Evolutionary conservation across 1,140 invertebrate species (phyloP).

Genomic region (Drosophila tropicalis): DNA sequence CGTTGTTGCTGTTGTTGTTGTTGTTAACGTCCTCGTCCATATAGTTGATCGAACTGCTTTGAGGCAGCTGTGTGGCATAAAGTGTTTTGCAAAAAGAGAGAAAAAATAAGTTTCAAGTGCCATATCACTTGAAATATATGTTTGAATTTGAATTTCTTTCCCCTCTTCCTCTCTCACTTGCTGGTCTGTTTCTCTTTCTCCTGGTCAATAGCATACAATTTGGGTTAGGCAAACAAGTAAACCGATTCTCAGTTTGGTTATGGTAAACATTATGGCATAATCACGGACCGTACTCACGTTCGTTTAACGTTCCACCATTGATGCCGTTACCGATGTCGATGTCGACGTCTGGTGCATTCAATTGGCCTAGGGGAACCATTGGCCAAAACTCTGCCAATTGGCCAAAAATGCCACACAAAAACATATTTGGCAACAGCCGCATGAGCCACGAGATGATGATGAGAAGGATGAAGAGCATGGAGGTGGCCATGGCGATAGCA

Average conservation of each 20-base stretch:
- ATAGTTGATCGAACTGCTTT: slow-evolving; percentile 66
- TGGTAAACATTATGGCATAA: slow-evolving; percentile 76
- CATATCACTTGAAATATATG: slow-evolving; percentile 59
- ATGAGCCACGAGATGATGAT: slow-evolving; percentile 19
- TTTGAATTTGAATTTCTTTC: slow-evolving; percentile 45
- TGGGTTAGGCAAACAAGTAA: slow-evolving; percentile 74
- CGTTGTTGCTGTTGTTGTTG: too few species aligned
- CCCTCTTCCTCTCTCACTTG: neutral
- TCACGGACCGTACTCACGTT: slow-evolving; percentile 45
- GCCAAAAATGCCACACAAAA: slow-evolving; percentile 79
- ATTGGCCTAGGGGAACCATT: slow-evolving; percentile 53
- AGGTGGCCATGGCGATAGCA: neutral
- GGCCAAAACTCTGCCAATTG: slow-evolving; percentile 62
- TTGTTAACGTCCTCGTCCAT: slow-evolving; percentile 1
- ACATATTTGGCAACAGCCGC: slow-evolving; percentile 69
- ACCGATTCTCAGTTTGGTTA: slow-evolving; percentile 33
- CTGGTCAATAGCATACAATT: slow-evolving; percentile 75
- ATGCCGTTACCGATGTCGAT: slow-evolving; percentile 16
- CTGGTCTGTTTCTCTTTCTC: neutral
- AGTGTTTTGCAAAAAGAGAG: slow-evolving; percentile 35
- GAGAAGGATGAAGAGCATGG: slow-evolving; percentile 52
- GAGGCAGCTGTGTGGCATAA: slow-evolving; percentile 52
- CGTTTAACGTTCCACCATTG: slow-evolving; percentile 4
- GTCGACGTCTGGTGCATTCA: slow-evolving; percentile 61
- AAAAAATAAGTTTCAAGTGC: slow-evolving; percentile 59